phyloP scores from a whole-genome alignment of 2,797 vertebrate species.

The Chaenodraco wilsoni region DNA sequence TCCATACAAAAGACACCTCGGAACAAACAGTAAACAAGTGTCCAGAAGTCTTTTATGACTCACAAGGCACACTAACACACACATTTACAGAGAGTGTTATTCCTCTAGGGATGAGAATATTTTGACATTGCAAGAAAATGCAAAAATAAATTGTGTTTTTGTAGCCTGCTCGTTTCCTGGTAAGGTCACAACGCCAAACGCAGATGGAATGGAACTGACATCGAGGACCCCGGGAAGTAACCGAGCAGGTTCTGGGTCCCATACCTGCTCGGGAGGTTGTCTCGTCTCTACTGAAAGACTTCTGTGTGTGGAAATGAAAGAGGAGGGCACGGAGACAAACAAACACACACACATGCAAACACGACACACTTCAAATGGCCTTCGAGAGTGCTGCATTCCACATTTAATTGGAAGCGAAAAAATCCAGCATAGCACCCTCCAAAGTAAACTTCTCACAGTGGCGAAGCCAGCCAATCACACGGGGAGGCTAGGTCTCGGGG shows the following conservation, averaged over 20 bases:
- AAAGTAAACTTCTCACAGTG: slow-evolving; percentile 78
- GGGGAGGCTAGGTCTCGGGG: slow-evolving; percentile 62
- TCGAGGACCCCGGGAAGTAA: slow-evolving; percentile 23
- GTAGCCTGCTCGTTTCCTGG: slow-evolving; percentile 36
- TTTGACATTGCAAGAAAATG: slow-evolving; percentile 36
- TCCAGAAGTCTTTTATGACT: slow-evolving; percentile 65
- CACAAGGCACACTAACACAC: slow-evolving; percentile 34
- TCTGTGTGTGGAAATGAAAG: slow-evolving; percentile 65
- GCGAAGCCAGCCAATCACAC: slow-evolving; percentile 68
- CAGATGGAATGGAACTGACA: slow-evolving; percentile 51
- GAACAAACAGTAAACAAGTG: slow-evolving; percentile 70
- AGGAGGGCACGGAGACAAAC: slow-evolving; percentile 61
- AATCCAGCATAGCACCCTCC: slow-evolving; percentile 69
- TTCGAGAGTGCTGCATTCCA: slow-evolving; percentile 80
- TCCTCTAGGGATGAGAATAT: slow-evolving; percentile 42
- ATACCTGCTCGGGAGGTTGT: slow-evolving; percentile 62
- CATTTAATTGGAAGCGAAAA: slow-evolving; percentile 80
- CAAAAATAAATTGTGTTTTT: slow-evolving; percentile 42
- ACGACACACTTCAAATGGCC: slow-evolving; percentile 75
- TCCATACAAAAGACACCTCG: slow-evolving; percentile 65
- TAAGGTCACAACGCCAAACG: slow-evolving; percentile 41
- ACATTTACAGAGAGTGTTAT: slow-evolving; percentile 55
- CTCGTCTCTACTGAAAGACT: slow-evolving; percentile 53
- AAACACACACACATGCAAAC: slow-evolving; percentile 55
- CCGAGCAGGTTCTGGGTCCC: slow-evolving; percentile 31